Base-by-base conservation (phyloP, 2,113 vertebrate genomes). In the Heterocephalus glaber region DNA sequence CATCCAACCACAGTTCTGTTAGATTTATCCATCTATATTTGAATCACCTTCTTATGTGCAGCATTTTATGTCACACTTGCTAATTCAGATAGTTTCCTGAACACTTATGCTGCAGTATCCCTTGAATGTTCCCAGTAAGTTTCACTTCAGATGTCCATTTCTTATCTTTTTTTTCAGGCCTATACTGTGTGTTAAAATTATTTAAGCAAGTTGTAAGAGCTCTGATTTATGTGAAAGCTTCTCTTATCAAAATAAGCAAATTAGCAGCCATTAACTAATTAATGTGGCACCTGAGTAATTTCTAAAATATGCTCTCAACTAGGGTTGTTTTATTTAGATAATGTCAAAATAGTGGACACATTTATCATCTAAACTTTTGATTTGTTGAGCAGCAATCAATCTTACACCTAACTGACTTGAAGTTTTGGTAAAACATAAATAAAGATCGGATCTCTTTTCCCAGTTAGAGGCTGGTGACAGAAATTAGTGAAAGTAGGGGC, bases 181-280 rank as follows among this genome's bases (percentile, higher is more conserved):
- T 41, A 11, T 41, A 52, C 6, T 52, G 13, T 52, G 26, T 56
- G 38, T 6, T 86, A 49, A 58, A 41, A 52, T 52, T 30, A 68
- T 86, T 94, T 38, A 81, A 81, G 68, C 56, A 90, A 63, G 5
- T 90, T 65, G 16, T 90, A 86, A 96, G 38, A 66, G 63, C 7
- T 86, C 56, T 66, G 17, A n/a, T 84, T 8, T 76, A 66, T 82
- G 12, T 82, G 11, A 58, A 86, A 38, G 4, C 11, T 65, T 58
- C 30, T 89, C 19, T 68, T 41, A 66, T 12, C 14, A 49, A 92
- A 72, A 56, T 54, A 49, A 82, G 28, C 35, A 83, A 63, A 56
- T 19, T 81, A 76, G 33, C 13, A 83, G 33, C 11, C 19, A 68
- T 77, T 74, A 83, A 47, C 14, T 47, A 66, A 60, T 66, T 80